A percentile compares a stretch with the other conserved stretches of the same genome.
Evolutionary conservation across 2,113 vertebrate species (phyloP).

Genomic region (Climacteris rufus): DNA sequence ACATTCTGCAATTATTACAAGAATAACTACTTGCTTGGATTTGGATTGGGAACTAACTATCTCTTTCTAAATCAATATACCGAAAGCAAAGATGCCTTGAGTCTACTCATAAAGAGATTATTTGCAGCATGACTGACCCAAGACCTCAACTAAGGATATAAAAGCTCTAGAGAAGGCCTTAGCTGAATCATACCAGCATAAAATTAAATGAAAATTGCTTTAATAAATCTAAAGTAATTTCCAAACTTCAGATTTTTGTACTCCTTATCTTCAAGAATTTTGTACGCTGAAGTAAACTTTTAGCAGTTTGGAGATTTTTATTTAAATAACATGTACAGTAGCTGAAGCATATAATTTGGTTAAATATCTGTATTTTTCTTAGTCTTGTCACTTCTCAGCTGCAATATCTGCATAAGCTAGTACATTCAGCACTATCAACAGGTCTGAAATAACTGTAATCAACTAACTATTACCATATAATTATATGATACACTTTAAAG

Average conservation of each 20-base stretch:
- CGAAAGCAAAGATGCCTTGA: slow-evolving; percentile 8
- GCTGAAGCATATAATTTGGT: neutral
- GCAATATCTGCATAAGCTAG: neutral
- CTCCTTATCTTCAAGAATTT: neutral
- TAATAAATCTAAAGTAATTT: slow-evolving; percentile 25
- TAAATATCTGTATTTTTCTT: neutral
- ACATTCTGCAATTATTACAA: neutral
- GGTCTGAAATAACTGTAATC: neutral
- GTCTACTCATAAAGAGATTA: slow-evolving; percentile 12
- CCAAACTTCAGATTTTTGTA: neutral
- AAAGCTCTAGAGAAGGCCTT: slow-evolving; percentile 8
- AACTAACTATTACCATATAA: neutral
- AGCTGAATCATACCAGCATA: slow-evolving; percentile 1
- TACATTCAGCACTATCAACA: neutral
- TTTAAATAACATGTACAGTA: neutral
- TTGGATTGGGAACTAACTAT: neutral
- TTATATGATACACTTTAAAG: neutral
- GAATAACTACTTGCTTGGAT: neutral
- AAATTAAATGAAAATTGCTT: slow-evolving; percentile 27
- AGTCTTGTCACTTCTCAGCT: neutral
- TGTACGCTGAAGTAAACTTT: neutral
- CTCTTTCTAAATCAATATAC: neutral
- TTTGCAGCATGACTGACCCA: slow-evolving; percentile 39
- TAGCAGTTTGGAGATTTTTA: neutral
- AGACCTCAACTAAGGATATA: neutral